phyloP scores from a whole-genome alignment of 2,797 vertebrate genomes.

The Ceryle rudis region DNA sequence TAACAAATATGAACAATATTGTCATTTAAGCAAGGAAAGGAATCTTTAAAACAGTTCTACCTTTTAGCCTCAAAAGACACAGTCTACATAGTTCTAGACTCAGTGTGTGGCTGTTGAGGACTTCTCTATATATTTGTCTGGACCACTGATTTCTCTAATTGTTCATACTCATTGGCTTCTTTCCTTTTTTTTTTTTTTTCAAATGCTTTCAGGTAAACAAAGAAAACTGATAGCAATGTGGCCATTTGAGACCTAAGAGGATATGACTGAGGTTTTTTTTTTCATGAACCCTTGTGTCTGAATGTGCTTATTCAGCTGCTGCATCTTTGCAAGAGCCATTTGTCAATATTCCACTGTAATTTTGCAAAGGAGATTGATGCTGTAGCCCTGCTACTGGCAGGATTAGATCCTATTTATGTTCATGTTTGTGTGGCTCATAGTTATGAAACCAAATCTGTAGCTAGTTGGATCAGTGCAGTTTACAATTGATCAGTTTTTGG shows the following conservation, averaged over 20 bases:
- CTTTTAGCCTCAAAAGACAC: not conserved
- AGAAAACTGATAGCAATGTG: not conserved
- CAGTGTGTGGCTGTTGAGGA: not conserved
- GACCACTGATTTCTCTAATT: not conserved
- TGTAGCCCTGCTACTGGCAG: not conserved
- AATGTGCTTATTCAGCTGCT: slow-evolving; percentile 31
- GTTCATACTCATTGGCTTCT: not conserved
- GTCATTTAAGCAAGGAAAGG: not conserved
- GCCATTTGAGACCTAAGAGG: not conserved
- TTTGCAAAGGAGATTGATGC: not conserved
- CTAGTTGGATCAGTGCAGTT: not conserved
- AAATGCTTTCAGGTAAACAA: not conserved
- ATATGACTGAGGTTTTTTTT: not conserved
- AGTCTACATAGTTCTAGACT: not conserved
- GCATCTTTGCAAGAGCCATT: not conserved
- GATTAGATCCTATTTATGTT: not conserved
- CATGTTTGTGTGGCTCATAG: not conserved
- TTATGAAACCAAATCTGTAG: not conserved
- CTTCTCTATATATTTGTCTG: not conserved
- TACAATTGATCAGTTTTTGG: not conserved
- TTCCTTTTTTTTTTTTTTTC: not conserved
- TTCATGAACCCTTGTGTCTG: not conserved
- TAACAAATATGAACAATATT: not conserved
- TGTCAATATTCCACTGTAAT: slow-evolving; percentile 11
- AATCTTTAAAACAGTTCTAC: not conserved